Evolutionary conservation across 2,797 vertebrate species (phyloP), one percentile per base, ranked within the genome.

Genomic region (Lacerta bilineata): DNA sequence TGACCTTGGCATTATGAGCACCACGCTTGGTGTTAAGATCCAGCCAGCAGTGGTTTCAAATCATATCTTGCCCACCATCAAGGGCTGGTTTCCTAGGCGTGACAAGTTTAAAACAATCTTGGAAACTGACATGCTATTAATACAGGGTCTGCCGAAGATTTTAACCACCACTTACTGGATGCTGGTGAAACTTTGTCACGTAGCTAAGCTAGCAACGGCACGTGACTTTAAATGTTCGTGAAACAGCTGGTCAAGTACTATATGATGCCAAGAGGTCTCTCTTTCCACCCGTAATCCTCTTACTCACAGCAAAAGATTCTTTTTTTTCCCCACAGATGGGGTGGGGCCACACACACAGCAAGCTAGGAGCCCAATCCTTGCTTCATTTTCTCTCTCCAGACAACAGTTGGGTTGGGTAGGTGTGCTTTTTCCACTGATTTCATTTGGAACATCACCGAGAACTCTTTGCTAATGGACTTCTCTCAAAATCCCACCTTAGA

Each of bases 241-340:
- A 74, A 84, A 80, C 72, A 64, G 20, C 81, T 90, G 81, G 13
- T n/a, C 25, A 27, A 83, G 36, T 46, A 15, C 39, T 46, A 66
- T 13, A 1, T 41, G 75, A 10, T 74, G 55, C 68, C 69, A 74
- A 80, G n/a, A 41, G 33, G 4, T 66, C 84, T 77, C 41, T 66
- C 84, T 77, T 33, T 66, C 68, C 50, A 46, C 46, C 55, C 64
- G 9, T 46, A 72, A 86, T 83, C 80, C 76, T 84, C 64, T 80
- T 84, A 79, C 39, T 77, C 15, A 72, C 43, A 64, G 41, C 55
- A 75, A 80, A 72, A 74, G 5, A 36, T 18, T 88, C 66, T 36
- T 1, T 25, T 59, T 39, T 18, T 8, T 6, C 69, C 55, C 33
- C 11, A 55, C 33, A n/a, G 50, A 80, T 50, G 10, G 76, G 74